phyloP scores from a whole-genome alignment of 92 coral and sea anemone species.

The Blastomussa wellsi region DNA sequence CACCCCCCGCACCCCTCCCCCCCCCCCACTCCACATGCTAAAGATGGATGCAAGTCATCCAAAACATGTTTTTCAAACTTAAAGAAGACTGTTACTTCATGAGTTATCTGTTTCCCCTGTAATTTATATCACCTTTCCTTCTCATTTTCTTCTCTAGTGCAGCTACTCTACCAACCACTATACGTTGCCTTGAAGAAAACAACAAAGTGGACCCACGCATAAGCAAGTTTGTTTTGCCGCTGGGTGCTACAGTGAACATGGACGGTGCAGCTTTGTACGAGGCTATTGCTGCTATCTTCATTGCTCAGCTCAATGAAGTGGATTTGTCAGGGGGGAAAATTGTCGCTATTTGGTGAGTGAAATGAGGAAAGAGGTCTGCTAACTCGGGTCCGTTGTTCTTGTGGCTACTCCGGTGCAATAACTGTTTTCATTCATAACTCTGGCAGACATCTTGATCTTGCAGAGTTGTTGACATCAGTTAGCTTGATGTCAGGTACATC shows the following conservation, averaged over 20 bases:
- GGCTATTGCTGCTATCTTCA: constrained; percentile 82
- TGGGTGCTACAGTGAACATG: constrained; percentile 89
- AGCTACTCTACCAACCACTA: constrained; percentile 80
- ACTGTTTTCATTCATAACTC: too few species aligned
- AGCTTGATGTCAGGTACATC: too few species aligned
- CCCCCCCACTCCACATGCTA: too few species aligned
- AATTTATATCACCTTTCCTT: neutral
- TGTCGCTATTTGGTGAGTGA: constrained; percentile 75
- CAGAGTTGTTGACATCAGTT: too few species aligned
- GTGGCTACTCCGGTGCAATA: neutral
- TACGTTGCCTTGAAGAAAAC: constrained; percentile 79
- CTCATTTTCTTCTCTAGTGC: constrained; percentile 43
- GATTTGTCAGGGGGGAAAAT: constrained; percentile 67
- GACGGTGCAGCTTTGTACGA: constrained; percentile 88
- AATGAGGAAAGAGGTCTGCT: neutral
- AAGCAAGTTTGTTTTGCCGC: constrained; percentile 81
- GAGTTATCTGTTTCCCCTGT: too few species aligned
- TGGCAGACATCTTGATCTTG: too few species aligned
- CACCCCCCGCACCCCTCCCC: too few species aligned
- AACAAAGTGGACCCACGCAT: constrained; percentile 79
- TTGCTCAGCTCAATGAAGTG: constrained; percentile 73
- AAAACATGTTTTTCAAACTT: too few species aligned
- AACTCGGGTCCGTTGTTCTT: neutral
- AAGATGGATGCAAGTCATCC: too few species aligned
- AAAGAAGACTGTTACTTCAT: neutral